These are phyloP conservation scores for Sinocyclocheilus grahami DNA, from an alignment of 2,113 vertebrate species.

Conservation along the genomic window DNA sequence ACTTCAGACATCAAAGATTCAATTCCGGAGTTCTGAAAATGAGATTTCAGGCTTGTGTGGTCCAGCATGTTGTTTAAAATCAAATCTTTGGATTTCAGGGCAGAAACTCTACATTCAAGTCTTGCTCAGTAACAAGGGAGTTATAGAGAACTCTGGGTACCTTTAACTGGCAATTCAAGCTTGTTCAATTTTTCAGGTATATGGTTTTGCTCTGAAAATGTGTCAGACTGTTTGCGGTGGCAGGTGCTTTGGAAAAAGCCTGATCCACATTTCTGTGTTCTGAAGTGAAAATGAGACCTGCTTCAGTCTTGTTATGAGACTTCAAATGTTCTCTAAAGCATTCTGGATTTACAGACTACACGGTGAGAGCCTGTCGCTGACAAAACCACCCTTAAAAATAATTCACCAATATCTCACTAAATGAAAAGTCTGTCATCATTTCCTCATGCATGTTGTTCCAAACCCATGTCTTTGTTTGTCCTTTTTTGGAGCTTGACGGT, in stretches of 20 bases:
- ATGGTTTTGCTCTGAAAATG: conserved; percentile 29
- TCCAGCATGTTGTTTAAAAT: conserved; percentile 9
- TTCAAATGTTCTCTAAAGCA: conserved; percentile 14
- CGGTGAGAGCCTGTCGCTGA: neutral
- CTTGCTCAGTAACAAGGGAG: conserved; percentile 18
- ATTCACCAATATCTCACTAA: neutral
- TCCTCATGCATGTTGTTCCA: neutral
- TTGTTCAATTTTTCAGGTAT: conserved; percentile 27
- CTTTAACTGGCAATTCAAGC: conserved; percentile 34
- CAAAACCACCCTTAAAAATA: conserved; percentile 16
- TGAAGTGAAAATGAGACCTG: conserved; percentile 37
- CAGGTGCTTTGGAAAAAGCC: conserved; percentile 25
- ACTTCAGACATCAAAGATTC: conserved; percentile 24
- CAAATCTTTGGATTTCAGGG: neutral
- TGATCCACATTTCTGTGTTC: conserved; percentile 33
- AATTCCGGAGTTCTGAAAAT: conserved; percentile 9
- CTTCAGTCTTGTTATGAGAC: conserved; percentile 38
- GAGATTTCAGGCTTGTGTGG: neutral
- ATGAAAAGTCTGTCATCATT: neutral
- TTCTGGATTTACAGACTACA: conserved; percentile 19
- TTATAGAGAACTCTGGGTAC: conserved; percentile 20
- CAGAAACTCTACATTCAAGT: neutral
- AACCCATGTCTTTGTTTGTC: neutral
- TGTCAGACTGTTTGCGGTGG: conserved; percentile 17
- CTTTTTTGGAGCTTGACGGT: neutral